Evolutionary conservation across 2,797 vertebrate genomes (phyloP), one percentile per base, ranked within the genome.

Genomic region (Mustela erminea): DNA sequence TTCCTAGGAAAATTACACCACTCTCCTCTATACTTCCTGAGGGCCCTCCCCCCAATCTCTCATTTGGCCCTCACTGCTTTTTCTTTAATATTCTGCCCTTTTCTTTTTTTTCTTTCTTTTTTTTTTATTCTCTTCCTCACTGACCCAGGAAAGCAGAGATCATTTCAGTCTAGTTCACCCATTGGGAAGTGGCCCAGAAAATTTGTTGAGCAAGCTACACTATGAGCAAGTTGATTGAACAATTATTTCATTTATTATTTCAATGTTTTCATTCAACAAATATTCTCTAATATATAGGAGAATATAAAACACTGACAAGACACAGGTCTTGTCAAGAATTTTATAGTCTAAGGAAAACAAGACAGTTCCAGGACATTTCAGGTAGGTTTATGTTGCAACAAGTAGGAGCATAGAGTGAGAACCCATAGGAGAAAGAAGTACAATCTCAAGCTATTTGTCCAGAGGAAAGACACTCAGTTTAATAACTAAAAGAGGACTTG

Each of bases 191-290:
- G 25, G 8, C 17, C 70, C 27, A 75, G 89, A 68, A 87, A 95
- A 82, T 5, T 1, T 43, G 9, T 27, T 23, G 35, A 77, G 32
- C n/a, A 2, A 2, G 3, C 18, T 74, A n/a, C 15, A 46, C 0
- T 41, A 8, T 70, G 3, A 23, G 43, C 43, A 56, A 20, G 14
- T 7, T 78, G 20, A 72, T 49, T 84, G 17, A 92, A 72, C 5
- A 84, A 92, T 62, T 92, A 85, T 64, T 84, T 84, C 25, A 84
- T 62, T 75, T 85, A 62, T 81, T 74, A 52, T 60, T 74, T 88
- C 49, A 81, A 60, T 68, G 66, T 52, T 62, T 80, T 86, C 68
- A 92, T 86, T 92, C 43, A 60, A 72, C 29, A 72, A 72, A 58
- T 70, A 82, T 70, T 91, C 29, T 82, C 54, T 91, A 78, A 68